A percentile compares a stretch with the other conserved stretches of the same genome.
These are phyloP conservation scores for Colletes gigas DNA, from an alignment of 1,140 invertebrate genomes.

Conservation along the genomic window DNA sequence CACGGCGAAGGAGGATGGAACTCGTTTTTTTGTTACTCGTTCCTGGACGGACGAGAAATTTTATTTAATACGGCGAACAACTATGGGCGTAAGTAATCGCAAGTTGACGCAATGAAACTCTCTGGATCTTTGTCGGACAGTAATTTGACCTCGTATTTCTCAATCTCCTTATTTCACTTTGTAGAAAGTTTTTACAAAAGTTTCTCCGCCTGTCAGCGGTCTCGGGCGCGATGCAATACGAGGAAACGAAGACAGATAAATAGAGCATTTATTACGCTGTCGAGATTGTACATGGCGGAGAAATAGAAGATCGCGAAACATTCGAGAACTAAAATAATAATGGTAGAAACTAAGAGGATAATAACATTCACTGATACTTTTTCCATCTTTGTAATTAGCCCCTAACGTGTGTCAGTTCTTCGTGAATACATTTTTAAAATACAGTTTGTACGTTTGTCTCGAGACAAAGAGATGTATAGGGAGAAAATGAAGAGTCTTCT, in stretches of 20 bases:
- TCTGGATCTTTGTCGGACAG: neutral
- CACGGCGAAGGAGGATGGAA: too few relatives aligned
- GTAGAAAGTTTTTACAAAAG: conserved; percentile 20
- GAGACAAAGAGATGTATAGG: neutral
- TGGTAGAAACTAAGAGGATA: neutral
- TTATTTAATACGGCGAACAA: neutral
- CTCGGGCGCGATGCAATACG: neutral
- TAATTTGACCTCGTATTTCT: conserved; percentile 42
- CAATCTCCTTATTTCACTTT: conserved; percentile 39
- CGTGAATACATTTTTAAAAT: too few relatives aligned
- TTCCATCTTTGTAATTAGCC: too few relatives aligned
- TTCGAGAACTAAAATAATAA: neutral
- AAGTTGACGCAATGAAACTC: conserved; percentile 21
- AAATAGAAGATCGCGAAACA: neutral
- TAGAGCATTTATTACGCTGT: conserved; percentile 18
- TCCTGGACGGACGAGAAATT: neutral
- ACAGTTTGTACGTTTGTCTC: neutral
- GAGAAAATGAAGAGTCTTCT: neutral
- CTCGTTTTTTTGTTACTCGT: neutral
- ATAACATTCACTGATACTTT: too few relatives aligned
- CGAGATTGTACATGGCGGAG: neutral
- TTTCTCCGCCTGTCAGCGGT: conserved; percentile 13
- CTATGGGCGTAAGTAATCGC: conserved; percentile 16
- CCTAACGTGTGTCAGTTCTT: too few relatives aligned
- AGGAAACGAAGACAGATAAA: conserved; percentile 3